Percentiles rank a stretch among this genome's conserved stretches.
Evolutionary conservation across 2,888 invertebrate genomes (phyloP).

Genomic region (Hemaris fuciformis): DNA sequence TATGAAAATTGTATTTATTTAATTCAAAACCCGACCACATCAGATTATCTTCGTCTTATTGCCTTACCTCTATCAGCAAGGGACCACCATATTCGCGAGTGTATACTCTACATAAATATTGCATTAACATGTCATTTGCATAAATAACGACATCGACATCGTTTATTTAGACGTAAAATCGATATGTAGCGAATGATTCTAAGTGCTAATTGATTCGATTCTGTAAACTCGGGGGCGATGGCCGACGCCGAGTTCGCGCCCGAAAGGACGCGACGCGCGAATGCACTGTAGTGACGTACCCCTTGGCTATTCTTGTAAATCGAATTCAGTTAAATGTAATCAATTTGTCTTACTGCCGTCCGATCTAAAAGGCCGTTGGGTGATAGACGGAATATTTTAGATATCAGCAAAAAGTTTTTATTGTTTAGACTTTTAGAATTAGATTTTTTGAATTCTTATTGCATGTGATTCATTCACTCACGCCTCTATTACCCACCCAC

Average conservation of each 20-base stretch:
- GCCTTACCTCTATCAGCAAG: background rate
- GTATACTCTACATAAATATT: background rate
- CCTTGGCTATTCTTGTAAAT: conserved; percentile 4
- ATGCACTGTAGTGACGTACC: conserved; percentile 11
- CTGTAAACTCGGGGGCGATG: conserved; percentile 28
- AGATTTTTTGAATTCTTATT: too few species aligned
- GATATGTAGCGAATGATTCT: conserved; percentile 16
- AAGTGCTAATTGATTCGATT: conserved; percentile 33
- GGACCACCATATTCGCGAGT: too few species aligned
- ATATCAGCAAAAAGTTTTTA: too few species aligned
- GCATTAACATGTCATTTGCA: background rate
- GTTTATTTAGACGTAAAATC: conserved; percentile 20
- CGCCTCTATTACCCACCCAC: too few species aligned
- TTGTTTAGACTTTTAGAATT: too few species aligned
- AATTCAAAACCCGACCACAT: too few species aligned
- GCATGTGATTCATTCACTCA: too few species aligned
- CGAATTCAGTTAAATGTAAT: background rate
- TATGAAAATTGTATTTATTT: too few species aligned
- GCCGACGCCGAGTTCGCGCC: conserved; percentile 29
- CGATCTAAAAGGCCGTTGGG: too few species aligned
- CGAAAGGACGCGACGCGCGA: background rate
- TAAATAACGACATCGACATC: conserved; percentile 1
- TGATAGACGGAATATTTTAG: too few species aligned
- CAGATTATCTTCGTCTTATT: background rate
- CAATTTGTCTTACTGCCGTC: background rate